Evolutionary conservation across 2,113 vertebrate species (phyloP).

Genomic region (Labeo rohita): DNA sequence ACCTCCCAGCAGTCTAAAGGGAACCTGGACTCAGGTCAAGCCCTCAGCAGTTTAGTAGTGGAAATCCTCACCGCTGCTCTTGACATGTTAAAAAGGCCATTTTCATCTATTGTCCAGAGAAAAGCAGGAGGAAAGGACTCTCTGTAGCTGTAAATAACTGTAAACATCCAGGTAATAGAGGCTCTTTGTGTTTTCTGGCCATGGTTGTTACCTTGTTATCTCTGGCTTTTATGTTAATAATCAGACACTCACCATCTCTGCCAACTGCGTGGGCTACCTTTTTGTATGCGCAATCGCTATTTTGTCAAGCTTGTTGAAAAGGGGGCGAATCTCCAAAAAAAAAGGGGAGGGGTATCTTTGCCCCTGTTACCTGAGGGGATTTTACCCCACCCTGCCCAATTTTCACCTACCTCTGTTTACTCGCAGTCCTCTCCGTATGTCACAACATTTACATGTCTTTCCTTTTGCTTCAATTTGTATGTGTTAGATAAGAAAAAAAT

Average conservation of each 20-base stretch:
- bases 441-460: conserved; percentile 76
- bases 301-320: conserved; percentile 42
- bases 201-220: conserved; percentile 59
- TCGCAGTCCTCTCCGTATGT: conserved; percentile 72
- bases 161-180: conserved; percentile 56
- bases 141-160: conserved; percentile 49
- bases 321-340: conserved; percentile 31
- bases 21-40: conserved; percentile 27
- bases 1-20: conserved; percentile 20
- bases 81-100: conserved; percentile 54
- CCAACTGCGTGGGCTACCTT: conserved; percentile 20
- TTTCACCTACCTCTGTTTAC: conserved; percentile 75
- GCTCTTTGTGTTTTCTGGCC: conserved; percentile 50
- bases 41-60: conserved; percentile 35
- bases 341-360: conserved; percentile 47
- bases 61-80: conserved; percentile 47
- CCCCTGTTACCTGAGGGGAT: conserved; percentile 68
- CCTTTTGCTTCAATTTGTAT: conserved; percentile 79
- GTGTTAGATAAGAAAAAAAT: conserved; percentile 77
- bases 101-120: conserved; percentile 54
- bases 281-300: conserved; percentile 44
- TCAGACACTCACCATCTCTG: conserved; percentile 49
- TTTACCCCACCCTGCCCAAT: conserved; percentile 72
- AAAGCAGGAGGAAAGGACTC: conserved; percentile 42
- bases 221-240: conserved; percentile 56